phyloP scores from a whole-genome alignment of 2,797 vertebrate genomes.

The Trachops cirrhosus region DNA sequence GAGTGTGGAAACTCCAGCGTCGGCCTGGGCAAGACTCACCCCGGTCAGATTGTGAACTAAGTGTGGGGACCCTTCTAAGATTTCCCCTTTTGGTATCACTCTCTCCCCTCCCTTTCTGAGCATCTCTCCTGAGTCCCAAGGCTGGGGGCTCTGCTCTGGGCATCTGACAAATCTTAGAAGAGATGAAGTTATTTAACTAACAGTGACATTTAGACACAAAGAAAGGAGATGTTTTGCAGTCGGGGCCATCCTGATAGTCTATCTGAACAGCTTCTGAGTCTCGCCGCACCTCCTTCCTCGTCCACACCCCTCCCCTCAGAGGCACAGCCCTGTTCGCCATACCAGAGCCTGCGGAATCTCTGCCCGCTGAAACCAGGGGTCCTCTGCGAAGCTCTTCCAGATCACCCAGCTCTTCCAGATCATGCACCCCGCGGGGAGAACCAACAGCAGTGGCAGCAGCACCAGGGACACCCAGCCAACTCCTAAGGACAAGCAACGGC shows the following conservation, averaged over 20 bases:
- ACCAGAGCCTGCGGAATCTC: conserved; percentile 69
- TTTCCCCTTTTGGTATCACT: fast-evolving
- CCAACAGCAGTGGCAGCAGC: background rate
- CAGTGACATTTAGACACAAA: background rate
- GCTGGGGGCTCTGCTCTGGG: background rate
- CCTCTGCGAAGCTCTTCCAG: conserved; percentile 19
- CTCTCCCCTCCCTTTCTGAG: background rate
- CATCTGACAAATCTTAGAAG: background rate
- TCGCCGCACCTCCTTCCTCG: background rate
- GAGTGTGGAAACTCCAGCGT: background rate
- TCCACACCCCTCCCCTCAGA: background rate
- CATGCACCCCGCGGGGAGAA: background rate
- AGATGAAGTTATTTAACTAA: background rate
- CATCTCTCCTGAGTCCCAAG: background rate
- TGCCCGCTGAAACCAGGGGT: conserved; percentile 19
- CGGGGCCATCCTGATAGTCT: background rate
- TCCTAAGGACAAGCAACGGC: background rate
- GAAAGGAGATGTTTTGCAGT: fast-evolving
- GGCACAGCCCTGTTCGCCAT: background rate
- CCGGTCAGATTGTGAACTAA: background rate
- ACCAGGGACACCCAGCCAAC: background rate
- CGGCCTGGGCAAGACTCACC: background rate
- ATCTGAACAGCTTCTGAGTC: background rate
- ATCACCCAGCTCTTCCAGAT: conserved; percentile 48
- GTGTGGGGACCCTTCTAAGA: background rate